phyloP scores from a whole-genome alignment of 2,113 vertebrate genomes.

The Pteruthius melanotis region DNA sequence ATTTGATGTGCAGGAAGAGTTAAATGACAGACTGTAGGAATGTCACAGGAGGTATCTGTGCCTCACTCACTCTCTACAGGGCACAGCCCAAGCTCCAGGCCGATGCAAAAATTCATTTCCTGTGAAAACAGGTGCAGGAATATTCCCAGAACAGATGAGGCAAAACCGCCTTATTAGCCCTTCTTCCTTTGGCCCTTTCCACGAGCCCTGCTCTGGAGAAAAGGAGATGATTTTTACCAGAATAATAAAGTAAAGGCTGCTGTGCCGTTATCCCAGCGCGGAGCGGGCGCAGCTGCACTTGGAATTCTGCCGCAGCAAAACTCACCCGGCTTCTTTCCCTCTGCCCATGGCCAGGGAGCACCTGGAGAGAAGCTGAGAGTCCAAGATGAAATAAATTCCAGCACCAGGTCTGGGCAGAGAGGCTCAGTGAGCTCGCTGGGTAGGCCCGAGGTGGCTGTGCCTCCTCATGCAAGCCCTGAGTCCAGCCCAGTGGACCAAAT shows the following conservation, averaged over 20 bases:
- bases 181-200: neutral
- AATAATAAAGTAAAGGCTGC: neutral
- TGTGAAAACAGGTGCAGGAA: neutral
- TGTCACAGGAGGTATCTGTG: neutral
- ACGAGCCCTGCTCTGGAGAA: neutral
- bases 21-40: neutral
- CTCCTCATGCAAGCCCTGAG: neutral
- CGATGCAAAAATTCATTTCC: fast-evolving
- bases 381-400: no score
- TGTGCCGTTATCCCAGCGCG: neutral
- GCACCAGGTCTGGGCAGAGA: no score
- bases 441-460: neutral
- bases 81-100: neutral
- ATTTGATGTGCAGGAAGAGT: neutral
- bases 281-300: neutral
- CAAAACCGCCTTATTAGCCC: neutral
- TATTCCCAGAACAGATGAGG: neutral
- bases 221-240: neutral
- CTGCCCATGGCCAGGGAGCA: neutral
- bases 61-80: neutral
- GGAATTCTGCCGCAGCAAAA: no score
- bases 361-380: neutral
- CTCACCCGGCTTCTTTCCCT: neutral
- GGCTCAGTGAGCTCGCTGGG: neutral
- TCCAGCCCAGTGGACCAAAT: neutral